phyloP scores from a whole-genome alignment of 2,888 invertebrate genomes.

The Syrphus vitripennis region DNA sequence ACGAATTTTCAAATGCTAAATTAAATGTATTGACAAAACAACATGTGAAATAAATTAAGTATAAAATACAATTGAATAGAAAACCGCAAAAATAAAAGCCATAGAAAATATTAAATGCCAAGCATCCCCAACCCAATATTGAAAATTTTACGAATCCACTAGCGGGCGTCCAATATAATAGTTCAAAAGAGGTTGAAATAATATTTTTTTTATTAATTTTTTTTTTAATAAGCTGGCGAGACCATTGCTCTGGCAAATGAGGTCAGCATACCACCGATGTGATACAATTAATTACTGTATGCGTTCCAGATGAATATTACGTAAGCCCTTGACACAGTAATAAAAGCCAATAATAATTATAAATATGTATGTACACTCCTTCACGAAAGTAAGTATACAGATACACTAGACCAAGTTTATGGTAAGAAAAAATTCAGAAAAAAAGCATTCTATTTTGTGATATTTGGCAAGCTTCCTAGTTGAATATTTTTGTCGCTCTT shows the following conservation, averaged over 20 bases:
- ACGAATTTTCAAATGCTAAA: not conserved
- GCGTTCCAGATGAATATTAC: constrained; percentile 60
- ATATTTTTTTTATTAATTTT: constrained; percentile 1
- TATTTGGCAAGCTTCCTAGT: not conserved
- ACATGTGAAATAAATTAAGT: not conserved
- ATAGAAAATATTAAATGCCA: not conserved
- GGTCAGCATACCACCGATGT: constrained; percentile 50
- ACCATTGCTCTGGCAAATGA: constrained; percentile 53
- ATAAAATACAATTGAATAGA: not conserved
- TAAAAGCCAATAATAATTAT: constrained; percentile 51
- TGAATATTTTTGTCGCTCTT: not conserved
- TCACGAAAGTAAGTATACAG: too few species aligned
- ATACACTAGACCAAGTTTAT: too few species aligned
- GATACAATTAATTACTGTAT: constrained; percentile 55
- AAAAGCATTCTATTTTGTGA: too few species aligned
- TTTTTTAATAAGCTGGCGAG: constrained; percentile 42
- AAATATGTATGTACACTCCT: too few species aligned
- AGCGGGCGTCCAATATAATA: not conserved
- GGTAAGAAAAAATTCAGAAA: too few species aligned
- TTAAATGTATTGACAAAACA: not conserved
- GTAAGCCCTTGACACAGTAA: constrained; percentile 66
- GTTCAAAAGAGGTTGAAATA: constrained; percentile 33
- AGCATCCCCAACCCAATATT: not conserved
- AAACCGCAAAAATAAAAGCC: not conserved
- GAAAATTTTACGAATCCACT: not conserved